Evolutionary conservation across 2,113 vertebrate genomes (phyloP), one percentile per base, ranked within the genome.

Genomic region (Muntiacus reevesi): DNA sequence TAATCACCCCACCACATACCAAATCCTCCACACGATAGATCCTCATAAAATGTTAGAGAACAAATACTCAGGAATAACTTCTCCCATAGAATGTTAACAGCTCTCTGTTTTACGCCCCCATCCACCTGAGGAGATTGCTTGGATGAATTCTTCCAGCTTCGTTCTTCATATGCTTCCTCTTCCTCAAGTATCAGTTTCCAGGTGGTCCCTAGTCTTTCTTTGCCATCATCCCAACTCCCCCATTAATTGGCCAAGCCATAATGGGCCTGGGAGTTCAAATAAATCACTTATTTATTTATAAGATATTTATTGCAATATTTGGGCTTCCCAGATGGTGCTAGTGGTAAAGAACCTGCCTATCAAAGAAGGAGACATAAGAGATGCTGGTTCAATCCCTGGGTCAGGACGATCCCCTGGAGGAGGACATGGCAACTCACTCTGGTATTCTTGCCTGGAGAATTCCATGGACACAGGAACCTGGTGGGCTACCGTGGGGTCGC

Each of bases 31-130:
- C 50, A 33, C 2, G 5, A 21, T 43, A 16, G 11, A 43, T n/a
- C 50, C 50, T 81, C 64, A 74, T 57, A 89, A 94, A 92, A 87
- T 83, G 57, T 54, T 96, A 57, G 30, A 76, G 74, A 94, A 82
- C 14, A 94, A 96, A 40, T 84, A 59, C 6, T 83, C 84, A 0
- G 74, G 33, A 59, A 12, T 59, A 93, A 59, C n/a, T 64, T 87
- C 67, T 82, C 64, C 3, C 62, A 40, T 40, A 87, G 71, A 84
- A 47, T 83, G 17, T 88, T 83, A 78, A 52, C 23, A 90, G 8
- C 67, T 93, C 90, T 95, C 43, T 67, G 6, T 30, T 97, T 89
- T 47, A 7, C 2, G 12, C 36, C 36, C 47, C 45, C 28, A 25
- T 40, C 52, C 45, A 16, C 94, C 83, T 2, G 17, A 79, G 79